A percentile compares a stretch with the other conserved stretches of the same genome.
Conservation (phyloP, 1,140 invertebrate species). For the Microvelia longipes region DNA sequence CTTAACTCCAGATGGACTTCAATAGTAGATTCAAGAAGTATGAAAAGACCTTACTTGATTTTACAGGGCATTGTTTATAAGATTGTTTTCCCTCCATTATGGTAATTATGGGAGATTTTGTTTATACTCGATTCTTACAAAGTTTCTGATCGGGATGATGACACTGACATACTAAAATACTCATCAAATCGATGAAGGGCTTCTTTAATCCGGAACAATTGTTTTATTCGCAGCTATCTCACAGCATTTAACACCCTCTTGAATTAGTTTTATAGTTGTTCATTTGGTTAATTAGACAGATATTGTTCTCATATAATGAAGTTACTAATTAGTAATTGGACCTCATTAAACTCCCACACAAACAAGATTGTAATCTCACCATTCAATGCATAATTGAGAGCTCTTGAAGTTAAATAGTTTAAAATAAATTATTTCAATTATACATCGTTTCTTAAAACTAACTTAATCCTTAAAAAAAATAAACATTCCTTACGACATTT, state of each 20-base stretch:
- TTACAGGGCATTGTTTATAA: too few relatives aligned
- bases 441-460: too few relatives aligned
- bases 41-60: too few relatives aligned
- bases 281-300: background rate
- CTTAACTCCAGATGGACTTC: too few relatives aligned
- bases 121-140: too few relatives aligned
- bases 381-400: too few relatives aligned
- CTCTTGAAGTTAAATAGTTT: too few relatives aligned
- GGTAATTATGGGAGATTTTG: background rate
- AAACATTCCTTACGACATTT: too few relatives aligned
- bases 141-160: background rate
- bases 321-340: background rate
- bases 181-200: background rate
- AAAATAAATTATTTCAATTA: too few relatives aligned
- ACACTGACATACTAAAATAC: background rate
- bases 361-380: too few relatives aligned
- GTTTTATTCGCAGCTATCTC: background rate
- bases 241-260: background rate
- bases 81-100: background rate
- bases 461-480: too few relatives aligned
- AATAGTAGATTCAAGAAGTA: too few relatives aligned
- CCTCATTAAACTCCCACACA: background rate
- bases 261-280: background rate
- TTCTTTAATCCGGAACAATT: background rate
- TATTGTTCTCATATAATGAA: background rate